Evolutionary conservation across 2,797 vertebrate genomes (phyloP), one percentile per base, ranked within the genome.

Genomic region (Peromyscus eremicus): DNA sequence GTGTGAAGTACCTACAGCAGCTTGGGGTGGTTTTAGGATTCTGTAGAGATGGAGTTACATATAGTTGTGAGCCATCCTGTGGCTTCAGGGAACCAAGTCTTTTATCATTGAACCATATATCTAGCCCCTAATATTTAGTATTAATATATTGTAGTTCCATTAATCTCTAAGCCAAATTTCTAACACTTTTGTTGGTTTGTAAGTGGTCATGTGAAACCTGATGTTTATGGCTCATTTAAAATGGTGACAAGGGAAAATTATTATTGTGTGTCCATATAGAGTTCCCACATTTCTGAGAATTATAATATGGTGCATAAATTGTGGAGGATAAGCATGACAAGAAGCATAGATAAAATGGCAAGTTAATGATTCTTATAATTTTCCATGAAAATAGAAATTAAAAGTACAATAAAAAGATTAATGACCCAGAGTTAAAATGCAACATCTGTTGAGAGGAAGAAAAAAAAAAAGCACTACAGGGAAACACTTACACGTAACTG

Each of bases 301-400:
- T 93, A 43, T 0, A 49, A 34, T 89, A 66, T 55, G 71, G 11
- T 57, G 7, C 6, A 43, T 66, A 60, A 79, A 66, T 34, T 57
- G 77, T 14, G 0, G 46, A 9, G 32, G 0, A 29, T 60, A 43
- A 6, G 13, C 7, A 40, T 73, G 75, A 75, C 84, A 70, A 46
- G 57, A 10, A 62, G 14, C 37, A 85, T 62, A 82, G 12, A 80
- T 52, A 93, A 94, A 93, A 83, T 37, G 89, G 2, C 5, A 86
- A 62, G 13, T 82, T 70, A 95, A 13, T 57, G 1, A 80, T 64
- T 86, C 4, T 57, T 81, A 12, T 91, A 11, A 68, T 75, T 40
- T 80, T 83, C 57, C 71, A 1, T 76, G 9, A 52, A 95, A 83
- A 80, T 92, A 89, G 57, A 91, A 95, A 88, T 79, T 32, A 91